Evolutionary conservation across 2,113 vertebrate species (phyloP), one percentile per base, ranked within the genome.

Genomic region (Notarius lentiginosus): DNA sequence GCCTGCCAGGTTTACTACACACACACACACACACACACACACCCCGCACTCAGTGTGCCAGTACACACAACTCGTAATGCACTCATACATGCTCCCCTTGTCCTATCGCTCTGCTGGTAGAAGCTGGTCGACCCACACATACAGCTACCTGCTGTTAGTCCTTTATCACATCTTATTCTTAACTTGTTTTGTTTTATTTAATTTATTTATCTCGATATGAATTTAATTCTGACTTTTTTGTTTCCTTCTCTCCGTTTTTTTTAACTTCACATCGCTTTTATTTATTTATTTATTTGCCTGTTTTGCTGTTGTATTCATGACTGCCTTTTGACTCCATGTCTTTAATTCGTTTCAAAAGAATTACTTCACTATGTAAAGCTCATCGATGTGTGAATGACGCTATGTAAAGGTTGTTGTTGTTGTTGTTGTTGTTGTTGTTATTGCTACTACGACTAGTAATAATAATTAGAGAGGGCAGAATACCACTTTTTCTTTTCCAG

Each of bases 21-120:
- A 53, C 75, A 84, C 53, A 73, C 70, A 79, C 84, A 79, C 55
- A 81, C 82, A 81, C 83, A 87, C 49, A 72, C 83, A 79, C 20
- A 60, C 4, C 0, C 27, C 84, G 53, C 77, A 82, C 60, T 82
- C 77, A 73, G 68, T 88, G 85, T 84, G 87, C 85, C 30, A 82
- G 58, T 68, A 61, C 81, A 83, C 70, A 83, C 47, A 87, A 56
- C 49, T 56, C 47, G 66, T 70, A 66, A 63, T 34, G 86, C 68
- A 70, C 77, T 88, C 66, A 63, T 60, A 49, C 22, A 14, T 82
- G 82, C 80, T 81, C 81, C 86, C 56, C 58, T 14, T 55, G 22
- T 84, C 61, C 65, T 73, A 1, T 81, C 41, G 6, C 56, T 53
- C 34, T 80, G 55, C 79, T 56, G 87, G 65, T 11, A 65, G 22